A percentile compares a stretch with the other conserved stretches of the same genome.
These are phyloP conservation scores for Phocoena phocoena DNA, from an alignment of 2,113 vertebrate species.

Conservation along the genomic window DNA sequence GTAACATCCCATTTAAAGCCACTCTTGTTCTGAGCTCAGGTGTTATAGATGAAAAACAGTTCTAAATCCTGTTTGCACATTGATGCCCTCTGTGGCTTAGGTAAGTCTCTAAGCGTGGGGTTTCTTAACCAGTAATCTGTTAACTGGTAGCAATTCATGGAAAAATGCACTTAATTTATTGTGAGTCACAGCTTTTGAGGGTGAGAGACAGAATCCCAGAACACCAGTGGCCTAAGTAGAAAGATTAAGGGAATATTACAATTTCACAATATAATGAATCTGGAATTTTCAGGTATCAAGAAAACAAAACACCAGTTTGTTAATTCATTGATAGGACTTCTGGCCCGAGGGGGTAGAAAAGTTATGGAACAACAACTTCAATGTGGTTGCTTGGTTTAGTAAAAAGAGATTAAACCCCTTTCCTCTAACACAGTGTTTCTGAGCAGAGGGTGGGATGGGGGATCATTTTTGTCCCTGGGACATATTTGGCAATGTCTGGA, in stretches of 20 bases:
- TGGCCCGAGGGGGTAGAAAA: neutral
- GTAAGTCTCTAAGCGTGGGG: conserved; percentile 48
- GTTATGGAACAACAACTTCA: neutral
- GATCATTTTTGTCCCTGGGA: neutral
- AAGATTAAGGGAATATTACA: conserved; percentile 46
- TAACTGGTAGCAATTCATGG: conserved; percentile 71
- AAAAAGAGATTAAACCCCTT: neutral
- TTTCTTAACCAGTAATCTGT: conserved; percentile 63
- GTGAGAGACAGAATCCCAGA: conserved; percentile 26
- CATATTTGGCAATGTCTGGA: neutral
- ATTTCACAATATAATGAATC: neutral
- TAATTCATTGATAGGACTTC: neutral
- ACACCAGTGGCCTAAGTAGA: conserved; percentile 17
- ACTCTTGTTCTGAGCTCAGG: conserved; percentile 69
- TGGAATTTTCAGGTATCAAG: conserved; percentile 29
- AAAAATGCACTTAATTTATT: conserved; percentile 75
- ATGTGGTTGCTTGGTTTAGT: neutral
- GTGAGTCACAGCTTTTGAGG: conserved; percentile 69
- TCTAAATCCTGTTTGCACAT: conserved; percentile 64
- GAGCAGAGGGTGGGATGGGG: neutral
- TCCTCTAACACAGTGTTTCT: neutral
- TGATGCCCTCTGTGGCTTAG: conserved; percentile 64
- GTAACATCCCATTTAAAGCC: conserved; percentile 21
- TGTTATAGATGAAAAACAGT: conserved; percentile 62
- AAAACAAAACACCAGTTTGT: neutral